A percentile compares a stretch with the other conserved stretches of the same genome.
Evolutionary conservation across 2,888 invertebrate genomes (phyloP).

Genomic region (Strigamia maritima): DNA sequence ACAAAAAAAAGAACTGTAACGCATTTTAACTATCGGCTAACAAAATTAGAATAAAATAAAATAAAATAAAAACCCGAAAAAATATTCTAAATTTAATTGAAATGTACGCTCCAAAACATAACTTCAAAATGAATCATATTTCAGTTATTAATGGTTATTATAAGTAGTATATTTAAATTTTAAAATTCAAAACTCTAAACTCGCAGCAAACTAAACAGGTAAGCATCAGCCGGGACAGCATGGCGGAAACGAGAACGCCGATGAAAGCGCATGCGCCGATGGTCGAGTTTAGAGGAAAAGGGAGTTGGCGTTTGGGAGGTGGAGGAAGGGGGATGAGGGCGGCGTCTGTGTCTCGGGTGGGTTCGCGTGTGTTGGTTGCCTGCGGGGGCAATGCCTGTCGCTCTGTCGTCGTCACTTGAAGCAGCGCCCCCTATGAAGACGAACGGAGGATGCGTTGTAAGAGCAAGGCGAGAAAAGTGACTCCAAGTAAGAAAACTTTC

Average conservation of each 20-base stretch:
- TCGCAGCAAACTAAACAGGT: neutral
- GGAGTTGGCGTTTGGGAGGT: conserved; percentile 30
- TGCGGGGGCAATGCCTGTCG: conserved; percentile 34
- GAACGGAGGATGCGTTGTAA: conserved; percentile 32
- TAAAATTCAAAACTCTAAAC: neutral
- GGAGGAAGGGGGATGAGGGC: conserved; percentile 23
- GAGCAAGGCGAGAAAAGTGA: conserved; percentile 34
- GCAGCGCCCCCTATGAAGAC: conserved; percentile 34
- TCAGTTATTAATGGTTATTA: no score
- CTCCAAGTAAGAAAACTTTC: conserved; percentile 29
- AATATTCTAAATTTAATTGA: no score
- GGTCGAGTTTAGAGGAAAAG: conserved; percentile 34
- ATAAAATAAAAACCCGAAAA: neutral
- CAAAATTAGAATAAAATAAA: neutral
- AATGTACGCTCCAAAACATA: no score
- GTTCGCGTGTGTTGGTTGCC: conserved; percentile 34
- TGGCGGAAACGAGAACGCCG: conserved; percentile 15
- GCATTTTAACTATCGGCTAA: neutral
- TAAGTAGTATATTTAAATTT: no score
- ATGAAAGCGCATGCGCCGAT: conserved; percentile 16
- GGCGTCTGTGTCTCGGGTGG: conserved; percentile 34
- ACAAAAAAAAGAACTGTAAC: neutral
- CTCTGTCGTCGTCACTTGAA: conserved; percentile 34
- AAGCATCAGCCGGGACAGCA: conserved; percentile 24
- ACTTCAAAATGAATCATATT: no score